Conservation (phyloP, 2,888 invertebrate genomes). For the Caenorhabditis virilis region DNA sequence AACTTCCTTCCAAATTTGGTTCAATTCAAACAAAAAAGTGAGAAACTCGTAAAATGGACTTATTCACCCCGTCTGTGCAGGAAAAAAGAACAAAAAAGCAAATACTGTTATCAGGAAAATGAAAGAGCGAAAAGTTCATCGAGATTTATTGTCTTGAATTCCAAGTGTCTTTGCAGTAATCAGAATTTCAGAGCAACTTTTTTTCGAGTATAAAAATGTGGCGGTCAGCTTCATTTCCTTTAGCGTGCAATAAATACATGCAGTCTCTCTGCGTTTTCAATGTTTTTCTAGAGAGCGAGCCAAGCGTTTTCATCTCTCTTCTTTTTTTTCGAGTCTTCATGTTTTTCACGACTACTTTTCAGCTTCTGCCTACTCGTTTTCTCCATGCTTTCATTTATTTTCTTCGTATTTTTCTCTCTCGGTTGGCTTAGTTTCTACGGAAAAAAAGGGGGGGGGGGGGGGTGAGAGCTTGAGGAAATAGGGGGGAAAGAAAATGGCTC, state of each 20-base stretch:
- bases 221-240: neutral
- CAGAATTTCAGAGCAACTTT: too few species aligned
- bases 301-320: constrained; percentile 11
- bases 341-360: constrained; percentile 25
- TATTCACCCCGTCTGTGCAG: neutral
- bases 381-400: constrained; percentile 9
- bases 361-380: constrained; percentile 15
- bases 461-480: neutral
- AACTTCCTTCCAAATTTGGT: neutral
- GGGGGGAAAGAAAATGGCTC: neutral
- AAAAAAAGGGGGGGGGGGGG: neutral
- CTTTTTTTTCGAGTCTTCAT: neutral
- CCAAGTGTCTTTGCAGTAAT: too few species aligned
- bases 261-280: too few species aligned
- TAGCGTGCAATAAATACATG: neutral
- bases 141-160: constrained; percentile 2
- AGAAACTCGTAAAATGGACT: neutral
- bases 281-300: too few species aligned
- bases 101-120: neutral
- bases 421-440: too few species aligned
- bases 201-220: neutral
- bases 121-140: constrained; percentile 5
- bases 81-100: neutral
- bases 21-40: constrained; percentile 6
- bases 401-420: neutral